Base-by-base conservation (phyloP, 2,888 invertebrate species). In the Phania funesta region DNA sequence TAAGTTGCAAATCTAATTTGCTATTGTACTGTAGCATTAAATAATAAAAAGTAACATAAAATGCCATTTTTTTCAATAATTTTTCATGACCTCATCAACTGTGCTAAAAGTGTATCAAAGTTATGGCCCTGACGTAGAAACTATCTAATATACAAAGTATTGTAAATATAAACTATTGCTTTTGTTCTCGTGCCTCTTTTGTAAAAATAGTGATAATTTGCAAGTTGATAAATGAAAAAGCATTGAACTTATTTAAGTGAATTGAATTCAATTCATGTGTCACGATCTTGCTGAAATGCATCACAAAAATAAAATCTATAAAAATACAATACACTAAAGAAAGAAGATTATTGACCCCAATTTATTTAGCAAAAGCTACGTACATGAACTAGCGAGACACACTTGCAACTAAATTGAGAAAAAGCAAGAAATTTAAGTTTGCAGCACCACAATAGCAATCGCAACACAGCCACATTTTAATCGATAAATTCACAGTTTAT, bases 271-370 rank as follows among this genome's bases (percentile, higher is more conserved):
- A 75, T 68, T 68, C 54, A 62, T 60, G 48, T 68, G 74, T 78
- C 70, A 71, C 78, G 74, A 78, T 75, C 74, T 78, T 32, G 24
- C 16, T 64, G 24, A 68, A 64, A 65, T 44, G 48, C 16, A 76
- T 20, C 13, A 67, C 48, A 41, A 52, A 60, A 70, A 64, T 60
- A 54, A 70, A 50, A 32, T 75, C 24, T 56, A 52, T 50, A 70
- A 73, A 58, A 54, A 11, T 13, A 11, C 20, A 64, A 70, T 56
- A 5, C 6, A 50, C 20, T 64, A 20, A 4, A 62, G 38, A n/a
- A 22, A 54, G 46, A 64, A 77, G 77, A 73, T 82, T 75, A 70
- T 82, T 82, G 82, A 82, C 78, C 82, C 48, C 78, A 65, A 78
- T 78, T 78, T 68, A 50, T 22, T 20, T 16, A 58, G 46, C 22